phyloP scores from a whole-genome alignment of 2,888 invertebrate species.

The Orchesellides sinensis region DNA sequence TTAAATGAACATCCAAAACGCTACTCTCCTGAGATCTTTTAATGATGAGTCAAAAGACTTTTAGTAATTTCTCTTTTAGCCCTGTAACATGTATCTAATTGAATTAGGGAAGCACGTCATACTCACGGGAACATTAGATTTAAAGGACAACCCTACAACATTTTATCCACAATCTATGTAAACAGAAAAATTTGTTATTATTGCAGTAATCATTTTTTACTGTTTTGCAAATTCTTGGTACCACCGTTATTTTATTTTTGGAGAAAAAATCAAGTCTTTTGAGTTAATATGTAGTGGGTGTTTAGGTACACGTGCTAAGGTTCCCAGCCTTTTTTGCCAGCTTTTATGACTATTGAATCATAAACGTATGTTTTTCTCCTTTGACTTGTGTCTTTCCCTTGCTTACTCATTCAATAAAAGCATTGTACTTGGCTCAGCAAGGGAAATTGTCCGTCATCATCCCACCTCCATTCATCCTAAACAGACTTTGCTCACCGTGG shows the following conservation, averaged over 20 bases:
- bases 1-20: neutral
- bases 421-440: too few species aligned
- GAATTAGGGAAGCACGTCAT: neutral
- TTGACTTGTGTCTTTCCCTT: neutral
- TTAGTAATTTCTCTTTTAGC: neutral
- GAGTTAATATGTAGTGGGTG: too few species aligned
- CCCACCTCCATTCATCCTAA: neutral
- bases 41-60: neutral
- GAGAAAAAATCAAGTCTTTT: too few species aligned
- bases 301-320: too few species aligned
- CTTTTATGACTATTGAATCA: neutral
- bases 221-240: too few species aligned
- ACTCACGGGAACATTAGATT: neutral
- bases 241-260: too few species aligned
- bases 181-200: too few species aligned
- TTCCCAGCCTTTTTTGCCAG: too few species aligned
- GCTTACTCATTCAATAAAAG: too few species aligned
- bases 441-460: neutral
- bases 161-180: neutral
- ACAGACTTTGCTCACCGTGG: constrained; percentile 7
- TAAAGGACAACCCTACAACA: neutral
- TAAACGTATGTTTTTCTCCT: neutral
- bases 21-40: neutral
- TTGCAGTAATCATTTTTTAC: too few species aligned
- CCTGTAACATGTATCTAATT: neutral